Evolutionary conservation across 2,888 invertebrate genomes (phyloP).

Genomic region (Archaeoteleia sp.): DNA sequence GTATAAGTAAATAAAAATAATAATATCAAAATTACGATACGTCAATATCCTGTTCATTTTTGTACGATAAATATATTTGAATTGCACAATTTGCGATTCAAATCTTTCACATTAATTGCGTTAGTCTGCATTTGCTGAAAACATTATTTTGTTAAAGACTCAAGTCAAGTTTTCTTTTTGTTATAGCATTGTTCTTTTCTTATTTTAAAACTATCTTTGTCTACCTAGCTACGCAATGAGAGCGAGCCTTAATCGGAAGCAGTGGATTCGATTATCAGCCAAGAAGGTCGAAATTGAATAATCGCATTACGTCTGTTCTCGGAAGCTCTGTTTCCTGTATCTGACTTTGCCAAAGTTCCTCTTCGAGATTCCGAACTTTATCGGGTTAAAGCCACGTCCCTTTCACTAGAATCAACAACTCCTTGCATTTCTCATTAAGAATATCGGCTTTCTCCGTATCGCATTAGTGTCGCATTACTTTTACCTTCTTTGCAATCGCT

Average conservation of each 20-base stretch:
- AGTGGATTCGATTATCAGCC: slow-evolving; percentile 57
- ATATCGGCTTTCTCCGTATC: slow-evolving; percentile 43
- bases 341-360: slow-evolving; percentile 53
- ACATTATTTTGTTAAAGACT: too few relatives aligned
- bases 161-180: too few relatives aligned
- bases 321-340: slow-evolving; percentile 52
- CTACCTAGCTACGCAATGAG: slow-evolving; percentile 42
- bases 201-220: slow-evolving; percentile 42
- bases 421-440: slow-evolving; percentile 45
- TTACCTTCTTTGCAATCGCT: slow-evolving; percentile 26
- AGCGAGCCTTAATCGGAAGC: slow-evolving; percentile 47
- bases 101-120: too few relatives aligned
- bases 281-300: slow-evolving; percentile 59
- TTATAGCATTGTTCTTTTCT: background rate
- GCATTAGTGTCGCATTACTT: slow-evolving; percentile 40
- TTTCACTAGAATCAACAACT: slow-evolving; percentile 45
- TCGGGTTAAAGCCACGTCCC: slow-evolving; percentile 49
- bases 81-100: too few relatives aligned
- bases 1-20: too few relatives aligned
- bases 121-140: too few relatives aligned
- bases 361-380: slow-evolving; percentile 54
- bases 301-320: slow-evolving; percentile 57
- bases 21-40: too few relatives aligned
- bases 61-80: too few relatives aligned
- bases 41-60: too few relatives aligned